Evolutionary conservation across 2,797 vertebrate species (phyloP), one percentile per base, ranked within the genome.

Genomic region (Alosa sapidissima): DNA sequence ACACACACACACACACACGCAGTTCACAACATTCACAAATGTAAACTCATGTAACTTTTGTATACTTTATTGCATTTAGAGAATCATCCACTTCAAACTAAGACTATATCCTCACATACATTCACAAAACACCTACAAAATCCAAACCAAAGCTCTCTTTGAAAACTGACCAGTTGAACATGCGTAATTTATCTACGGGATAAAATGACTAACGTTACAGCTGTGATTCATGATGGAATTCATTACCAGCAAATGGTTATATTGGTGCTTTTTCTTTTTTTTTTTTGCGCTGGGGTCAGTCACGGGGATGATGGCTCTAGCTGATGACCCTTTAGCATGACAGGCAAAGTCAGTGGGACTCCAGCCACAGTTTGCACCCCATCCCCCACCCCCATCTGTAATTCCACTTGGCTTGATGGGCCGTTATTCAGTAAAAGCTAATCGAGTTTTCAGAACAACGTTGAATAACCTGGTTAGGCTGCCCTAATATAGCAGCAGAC

Each of bases 391-490:
- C 72, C 72, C 36, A 19, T 47, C 36, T 36, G 36, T 75, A 41
- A 41, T 45, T 78, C 41, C 72, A 78, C 72, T 78, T 78, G 81
- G 49, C 81, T 82, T n/a, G 24, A 82, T 82, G n/a, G 33, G 49
- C 33, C 13, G 49, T 33, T 82, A 55, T 82, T 82, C 54, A 55
- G 36, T 82, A 52, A 21, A 82, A 82, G 24, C 49, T 82, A 82
- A 82, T 82, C 81, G 21, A 33, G 81, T 82, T 82, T 78, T 21
- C 81, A 2, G 49, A 82, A 33, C 49, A 82, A 82, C 54, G 33
- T 28, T 52, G 81, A 52, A 82, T 82, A 82, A 82, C 19, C 81
- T 41, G n/a, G 81, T 82, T 82, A 82, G 81, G 72, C 14, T 19
- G 72, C 72, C 72, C 72, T 78, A 19, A 78, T 78, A 47, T 78